Conservation (phyloP, 2,113 vertebrate genomes). For the Cochlearius cochlearius region DNA sequence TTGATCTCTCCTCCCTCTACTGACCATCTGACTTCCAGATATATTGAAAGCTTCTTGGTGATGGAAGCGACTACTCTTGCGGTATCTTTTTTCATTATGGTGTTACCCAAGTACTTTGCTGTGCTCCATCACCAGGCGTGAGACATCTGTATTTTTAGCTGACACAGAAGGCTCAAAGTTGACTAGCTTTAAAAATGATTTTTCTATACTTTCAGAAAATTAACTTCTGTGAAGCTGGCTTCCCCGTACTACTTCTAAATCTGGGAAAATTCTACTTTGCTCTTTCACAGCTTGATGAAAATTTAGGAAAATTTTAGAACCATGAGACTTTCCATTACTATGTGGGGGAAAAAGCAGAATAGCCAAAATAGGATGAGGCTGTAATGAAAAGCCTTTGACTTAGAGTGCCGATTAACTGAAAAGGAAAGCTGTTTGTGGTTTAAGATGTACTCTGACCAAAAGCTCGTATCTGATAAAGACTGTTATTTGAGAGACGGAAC, state of each 20-base stretch:
- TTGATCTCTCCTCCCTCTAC: not conserved
- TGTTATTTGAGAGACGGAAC: not conserved
- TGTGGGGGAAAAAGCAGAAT: not conserved
- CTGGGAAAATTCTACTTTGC: not conserved
- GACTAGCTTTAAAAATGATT: not conserved
- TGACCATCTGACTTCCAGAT: not conserved
- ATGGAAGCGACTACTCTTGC: not conserved
- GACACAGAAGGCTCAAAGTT: not conserved
- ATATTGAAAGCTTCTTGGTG: not conserved
- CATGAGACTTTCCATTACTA: not conserved
- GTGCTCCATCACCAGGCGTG: fast-evolving
- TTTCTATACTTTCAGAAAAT: not conserved
- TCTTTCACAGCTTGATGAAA: not conserved
- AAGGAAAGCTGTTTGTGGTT: not conserved
- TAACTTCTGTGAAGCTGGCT: not conserved
- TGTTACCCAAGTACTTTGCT: not conserved
- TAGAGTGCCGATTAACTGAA: not conserved
- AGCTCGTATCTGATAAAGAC: not conserved
- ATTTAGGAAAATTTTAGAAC: not conserved
- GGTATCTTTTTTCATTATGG: not conserved
- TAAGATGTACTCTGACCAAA: not conserved
- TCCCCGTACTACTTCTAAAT: not conserved
- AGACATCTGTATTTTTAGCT: not conserved
- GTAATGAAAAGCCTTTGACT: not conserved
- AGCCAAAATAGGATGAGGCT: not conserved